Evolutionary conservation across 2,888 invertebrate genomes (phyloP).

Genomic region (Heliconius ethilla): DNA sequence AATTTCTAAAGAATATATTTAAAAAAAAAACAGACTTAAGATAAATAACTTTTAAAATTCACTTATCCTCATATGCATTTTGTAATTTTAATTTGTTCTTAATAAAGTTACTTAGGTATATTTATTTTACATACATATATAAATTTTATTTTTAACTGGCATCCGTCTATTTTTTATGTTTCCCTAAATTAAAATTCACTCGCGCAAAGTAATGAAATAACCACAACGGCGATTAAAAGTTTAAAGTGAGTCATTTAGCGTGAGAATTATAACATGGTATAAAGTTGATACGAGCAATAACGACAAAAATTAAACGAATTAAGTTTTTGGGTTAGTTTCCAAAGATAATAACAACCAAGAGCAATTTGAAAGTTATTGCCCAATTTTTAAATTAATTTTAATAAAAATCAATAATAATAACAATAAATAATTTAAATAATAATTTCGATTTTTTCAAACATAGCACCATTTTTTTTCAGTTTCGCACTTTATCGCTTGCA

Average conservation of each 20-base stretch:
- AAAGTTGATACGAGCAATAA: background rate
- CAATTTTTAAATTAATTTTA: too few species aligned
- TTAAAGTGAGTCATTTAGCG: conserved; percentile 21
- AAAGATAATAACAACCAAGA: background rate
- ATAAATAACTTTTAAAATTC: too few species aligned
- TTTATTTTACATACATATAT: background rate
- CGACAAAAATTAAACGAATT: conserved; percentile 7
- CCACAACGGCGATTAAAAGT: conserved; percentile 19
- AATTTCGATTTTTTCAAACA: too few species aligned
- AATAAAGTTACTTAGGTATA: too few species aligned
- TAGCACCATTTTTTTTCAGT: background rate
- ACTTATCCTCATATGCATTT: background rate
- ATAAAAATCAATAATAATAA: too few species aligned
- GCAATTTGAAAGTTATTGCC: background rate
- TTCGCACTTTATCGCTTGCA: background rate
- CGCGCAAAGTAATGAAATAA: conserved; percentile 1
- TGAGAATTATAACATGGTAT: conserved; percentile 20
- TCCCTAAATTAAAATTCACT: conserved; percentile 4
- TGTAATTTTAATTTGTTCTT: background rate
- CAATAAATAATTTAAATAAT: too few species aligned
- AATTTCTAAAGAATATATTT: too few species aligned
- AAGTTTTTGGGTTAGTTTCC: background rate
- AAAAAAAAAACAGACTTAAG: too few species aligned
- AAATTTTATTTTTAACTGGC: background rate
- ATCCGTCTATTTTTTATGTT: conserved; percentile 10